These are phyloP conservation scores for Ericerus pela DNA, from an alignment of 1,140 invertebrate genomes.

Conservation along the genomic window DNA sequence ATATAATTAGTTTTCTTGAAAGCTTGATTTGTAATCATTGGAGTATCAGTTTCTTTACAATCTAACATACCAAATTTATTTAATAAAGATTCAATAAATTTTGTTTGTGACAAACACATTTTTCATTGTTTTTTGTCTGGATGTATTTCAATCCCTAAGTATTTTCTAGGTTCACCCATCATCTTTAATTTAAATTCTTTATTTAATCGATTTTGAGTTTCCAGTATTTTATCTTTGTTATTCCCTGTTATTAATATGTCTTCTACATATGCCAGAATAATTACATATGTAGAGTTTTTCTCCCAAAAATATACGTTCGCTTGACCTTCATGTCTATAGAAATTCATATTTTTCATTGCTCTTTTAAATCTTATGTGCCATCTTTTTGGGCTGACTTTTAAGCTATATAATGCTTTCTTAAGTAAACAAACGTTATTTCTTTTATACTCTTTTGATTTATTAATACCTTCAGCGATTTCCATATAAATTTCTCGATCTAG, in stretches of 20 bases:
- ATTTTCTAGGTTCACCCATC: not conserved
- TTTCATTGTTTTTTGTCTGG: too few relatives aligned
- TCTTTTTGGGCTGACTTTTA: not conserved
- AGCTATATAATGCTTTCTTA: not conserved
- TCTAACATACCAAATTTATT: not conserved
- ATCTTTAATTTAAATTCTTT: not conserved
- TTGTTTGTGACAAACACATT: not conserved
- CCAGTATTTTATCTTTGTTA: not conserved
- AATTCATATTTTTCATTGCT: not conserved
- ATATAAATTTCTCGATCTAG: not conserved
- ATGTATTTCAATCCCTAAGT: not conserved
- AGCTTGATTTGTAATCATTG: not conserved
- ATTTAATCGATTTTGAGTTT: not conserved
- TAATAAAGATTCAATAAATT: not conserved
- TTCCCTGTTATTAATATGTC: not conserved
- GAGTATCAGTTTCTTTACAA: not conserved
- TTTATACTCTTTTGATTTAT: not conserved
- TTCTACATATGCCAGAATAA: not conserved
- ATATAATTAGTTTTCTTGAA: too few relatives aligned
- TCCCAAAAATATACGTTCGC: not conserved
- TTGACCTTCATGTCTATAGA: not conserved
- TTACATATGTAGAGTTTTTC: not conserved
- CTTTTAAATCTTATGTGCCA: not conserved
- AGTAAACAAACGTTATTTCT: not conserved
- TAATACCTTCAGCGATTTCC: not conserved